Evolutionary conservation across 2,888 invertebrate genomes (phyloP), one percentile per base, ranked within the genome.

Genomic region (Chymomyza fuscimana): DNA sequence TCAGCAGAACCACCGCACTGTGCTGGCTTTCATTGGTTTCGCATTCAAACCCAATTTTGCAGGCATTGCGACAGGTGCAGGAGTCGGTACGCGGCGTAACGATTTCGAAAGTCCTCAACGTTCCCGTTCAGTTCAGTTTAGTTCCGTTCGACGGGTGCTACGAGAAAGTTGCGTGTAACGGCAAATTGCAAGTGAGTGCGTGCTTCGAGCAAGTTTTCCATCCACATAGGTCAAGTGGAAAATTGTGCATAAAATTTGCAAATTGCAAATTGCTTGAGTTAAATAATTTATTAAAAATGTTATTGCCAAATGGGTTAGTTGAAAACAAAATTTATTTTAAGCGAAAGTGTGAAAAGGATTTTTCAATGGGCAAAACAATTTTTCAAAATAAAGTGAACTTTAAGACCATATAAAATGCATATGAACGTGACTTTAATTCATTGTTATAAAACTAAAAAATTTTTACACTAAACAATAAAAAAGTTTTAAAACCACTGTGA

Each of bases 11-110:
- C 32, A 46, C 66, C 67, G 67, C 40, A 64, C 64, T 70, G 76
- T 78, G 78, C 74, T 73, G 79, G 78, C 81, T 77, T 84, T 79
- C 80, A 80, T 82, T 78, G 86, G 81, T 80, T 81, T 84, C 77
- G 74, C 81, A 84, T 87, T 82, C 81, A 84, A 86, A 79, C 73
- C 78, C 80, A 86, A 85, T 84, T 86, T 81, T 60, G 51, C 63
- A 63, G 75, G 72, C 79, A 86, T 84, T 89, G 86, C 83, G 88
- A 88, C 90, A 91, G 90, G 91, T 91, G 86, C 82, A 79, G 77
- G 76, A 82, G 76, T 74, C 69, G 73, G 60, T 36, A 29, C 62
- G 63, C 70, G 29, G 59, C 32, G 59, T 62, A 50, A 72, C 64
- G 22, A 66, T 66, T 16, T 56, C 51, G 59, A 36, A 46, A 61